phyloP scores from a whole-genome alignment of 2,113 vertebrate genomes.

The Elephas maximus region DNA sequence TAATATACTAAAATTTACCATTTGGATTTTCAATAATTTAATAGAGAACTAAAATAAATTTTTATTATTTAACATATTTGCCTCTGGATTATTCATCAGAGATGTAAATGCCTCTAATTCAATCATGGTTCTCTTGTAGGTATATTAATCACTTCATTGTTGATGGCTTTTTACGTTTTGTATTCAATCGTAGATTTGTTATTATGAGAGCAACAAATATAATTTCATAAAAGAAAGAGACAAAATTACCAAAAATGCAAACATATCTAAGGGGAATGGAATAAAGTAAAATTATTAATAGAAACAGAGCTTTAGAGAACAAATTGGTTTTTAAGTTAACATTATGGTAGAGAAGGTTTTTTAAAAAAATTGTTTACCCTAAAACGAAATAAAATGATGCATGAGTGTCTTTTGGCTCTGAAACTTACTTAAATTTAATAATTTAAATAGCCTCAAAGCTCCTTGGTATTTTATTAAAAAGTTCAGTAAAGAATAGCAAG shows the following conservation, averaged over 20 bases:
- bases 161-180: slow-evolving; percentile 58
- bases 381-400: slow-evolving; percentile 71
- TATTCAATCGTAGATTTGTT: slow-evolving; percentile 40
- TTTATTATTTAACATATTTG: slow-evolving; percentile 74
- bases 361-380: slow-evolving; percentile 39
- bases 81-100: slow-evolving; percentile 71
- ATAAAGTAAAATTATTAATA: slow-evolving; percentile 73
- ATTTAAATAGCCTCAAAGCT: slow-evolving; percentile 59
- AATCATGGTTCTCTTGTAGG: slow-evolving; percentile 59
- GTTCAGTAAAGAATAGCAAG: slow-evolving; percentile 65
- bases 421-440: slow-evolving; percentile 68
- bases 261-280: slow-evolving; percentile 59
- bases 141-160: slow-evolving; percentile 64
- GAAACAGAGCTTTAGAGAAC: slow-evolving; percentile 46
- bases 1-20: slow-evolving; percentile 68
- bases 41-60: slow-evolving; percentile 58
- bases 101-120: slow-evolving; percentile 64
- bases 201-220: slow-evolving; percentile 75
- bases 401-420: slow-evolving; percentile 36
- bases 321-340: slow-evolving; percentile 77
- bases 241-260: slow-evolving; percentile 58
- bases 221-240: slow-evolving; percentile 64
- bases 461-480: slow-evolving; percentile 63
- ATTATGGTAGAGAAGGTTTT: slow-evolving; percentile 43
- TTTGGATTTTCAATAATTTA: slow-evolving; percentile 77